Evolutionary conservation across 2,888 invertebrate species (phyloP), one percentile per base, ranked within the genome.

Genomic region (Hyposoter dolosus): DNA sequence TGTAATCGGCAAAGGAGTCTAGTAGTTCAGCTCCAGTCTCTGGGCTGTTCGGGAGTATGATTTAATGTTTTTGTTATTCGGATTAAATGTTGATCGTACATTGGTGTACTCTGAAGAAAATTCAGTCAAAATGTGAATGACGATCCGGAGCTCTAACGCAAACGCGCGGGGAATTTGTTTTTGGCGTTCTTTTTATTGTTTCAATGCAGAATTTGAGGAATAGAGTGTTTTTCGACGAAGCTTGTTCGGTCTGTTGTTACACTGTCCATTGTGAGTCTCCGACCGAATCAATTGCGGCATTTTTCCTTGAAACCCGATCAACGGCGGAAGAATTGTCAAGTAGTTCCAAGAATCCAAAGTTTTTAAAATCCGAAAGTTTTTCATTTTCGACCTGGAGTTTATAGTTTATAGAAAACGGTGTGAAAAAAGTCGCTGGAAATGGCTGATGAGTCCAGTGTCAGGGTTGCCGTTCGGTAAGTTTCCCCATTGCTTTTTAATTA

Each of bases 391-490:
- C 10, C 0, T 35, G 45, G 47, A 7, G 12, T 43, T 47, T 15
- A n/a, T 15, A 77, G 43, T 45, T 45, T 35, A 65, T 32, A 77
- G 45, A 63, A 60, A 76, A 83, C n/a, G 32, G 12, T 43, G 50
- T 53, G 60, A 47, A 87, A 83, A 83, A 76, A 85, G 72, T 86
- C 86, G 83, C 83, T 87, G 88, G 91, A 91, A 87, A 94, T 94
- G 94, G 92, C 93, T 89, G 94, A 94, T 89, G 94, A 94, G 88
- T 93, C 93, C 68, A 94, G 94, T 86, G 94, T 94, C 88, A 93
- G 94, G 86, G 94, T 94, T 81, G 94, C 94, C 84, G 94, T 94
- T 86, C 92, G 94, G 94, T 94, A 86, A 92, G 94, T 92, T 69
- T 63, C 81, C 81, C 78, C 53, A 72, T 45, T 23, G 68, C 68